phyloP scores from a whole-genome alignment of 2,888 invertebrate genomes.

The Polymixis lichenea region DNA sequence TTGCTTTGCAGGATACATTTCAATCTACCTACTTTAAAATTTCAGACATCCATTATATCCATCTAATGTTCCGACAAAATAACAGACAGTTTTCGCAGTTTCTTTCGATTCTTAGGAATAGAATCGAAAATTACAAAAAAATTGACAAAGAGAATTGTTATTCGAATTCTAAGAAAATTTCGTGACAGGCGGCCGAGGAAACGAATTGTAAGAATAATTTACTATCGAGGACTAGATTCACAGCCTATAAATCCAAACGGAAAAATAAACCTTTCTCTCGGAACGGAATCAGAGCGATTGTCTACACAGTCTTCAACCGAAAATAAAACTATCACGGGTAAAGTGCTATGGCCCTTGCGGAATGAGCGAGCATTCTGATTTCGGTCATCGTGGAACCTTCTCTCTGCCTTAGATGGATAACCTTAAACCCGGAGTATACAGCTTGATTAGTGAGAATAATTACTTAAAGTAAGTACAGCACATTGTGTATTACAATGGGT shows the following conservation, averaged over 20 bases:
- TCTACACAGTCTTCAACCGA: conserved; percentile 49
- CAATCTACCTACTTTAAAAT: neutral
- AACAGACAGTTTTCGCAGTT: neutral
- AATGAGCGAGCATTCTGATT: conserved; percentile 41
- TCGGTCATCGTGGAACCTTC: conserved; percentile 23
- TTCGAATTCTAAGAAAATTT: conserved; percentile 27
- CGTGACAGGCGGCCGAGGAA: conserved; percentile 37
- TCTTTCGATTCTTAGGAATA: neutral
- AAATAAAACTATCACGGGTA: conserved; percentile 59
- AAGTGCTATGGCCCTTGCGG: conserved; percentile 48
- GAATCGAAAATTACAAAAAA: conserved; percentile 20
- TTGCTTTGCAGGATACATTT: neutral
- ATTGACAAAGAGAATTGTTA: conserved; percentile 34
- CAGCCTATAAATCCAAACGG: conserved; percentile 60
- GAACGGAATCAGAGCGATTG: conserved; percentile 51
- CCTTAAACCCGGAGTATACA: conserved; percentile 17
- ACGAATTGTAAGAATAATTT: conserved; percentile 62
- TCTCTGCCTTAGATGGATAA: conserved; percentile 13
- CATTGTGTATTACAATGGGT: conserved; percentile 26
- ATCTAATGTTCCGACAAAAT: neutral
- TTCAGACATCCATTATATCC: conserved; percentile 10
- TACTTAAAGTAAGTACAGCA: conserved; percentile 26
- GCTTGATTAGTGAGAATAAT: conserved; percentile 39
- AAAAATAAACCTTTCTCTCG: conserved; percentile 61
- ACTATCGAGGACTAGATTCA: conserved; percentile 58